Evolutionary conservation across 2,888 invertebrate genomes (phyloP).

Genomic region (Heliconius hortense): DNA sequence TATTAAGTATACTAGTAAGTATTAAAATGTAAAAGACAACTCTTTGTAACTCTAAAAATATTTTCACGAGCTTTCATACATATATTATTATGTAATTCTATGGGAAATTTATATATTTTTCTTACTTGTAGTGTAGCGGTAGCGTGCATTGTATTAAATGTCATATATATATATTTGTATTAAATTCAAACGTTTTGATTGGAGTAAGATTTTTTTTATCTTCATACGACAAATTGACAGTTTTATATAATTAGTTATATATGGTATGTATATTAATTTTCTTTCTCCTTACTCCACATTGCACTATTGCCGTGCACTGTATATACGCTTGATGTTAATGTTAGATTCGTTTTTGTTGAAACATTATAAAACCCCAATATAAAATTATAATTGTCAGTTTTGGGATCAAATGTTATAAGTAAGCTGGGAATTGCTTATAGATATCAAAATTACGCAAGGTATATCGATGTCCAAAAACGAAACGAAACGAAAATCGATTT

Average conservation of each 20-base stretch:
- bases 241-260: not conserved
- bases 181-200: constrained; percentile 49
- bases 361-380: constrained; percentile 35
- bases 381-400: constrained; percentile 62
- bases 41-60: constrained; percentile 68
- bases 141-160: constrained; percentile 50
- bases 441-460: constrained; percentile 13
- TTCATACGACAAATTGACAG: not conserved
- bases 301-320: constrained; percentile 52
- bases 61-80: constrained; percentile 78
- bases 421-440: constrained; percentile 37
- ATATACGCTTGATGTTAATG: constrained; percentile 50
- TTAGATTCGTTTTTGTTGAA: constrained; percentile 39
- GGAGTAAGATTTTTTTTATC: constrained; percentile 42
- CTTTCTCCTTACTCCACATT: constrained; percentile 30
- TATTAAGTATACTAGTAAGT: constrained; percentile 48
- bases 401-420: constrained; percentile 67
- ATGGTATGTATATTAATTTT: not conserved
- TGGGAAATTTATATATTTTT: constrained; percentile 74
- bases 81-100: constrained; percentile 60
- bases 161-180: constrained; percentile 38
- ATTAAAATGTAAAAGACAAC: constrained; percentile 76
- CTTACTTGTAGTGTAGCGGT: constrained; percentile 73
- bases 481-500: not conserved
- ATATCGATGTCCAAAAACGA: constrained; percentile 20